These are phyloP conservation scores for Bubo blakistoni DNA, from an alignment of 2,113 vertebrate genomes.

Conservation along the genomic window DNA sequence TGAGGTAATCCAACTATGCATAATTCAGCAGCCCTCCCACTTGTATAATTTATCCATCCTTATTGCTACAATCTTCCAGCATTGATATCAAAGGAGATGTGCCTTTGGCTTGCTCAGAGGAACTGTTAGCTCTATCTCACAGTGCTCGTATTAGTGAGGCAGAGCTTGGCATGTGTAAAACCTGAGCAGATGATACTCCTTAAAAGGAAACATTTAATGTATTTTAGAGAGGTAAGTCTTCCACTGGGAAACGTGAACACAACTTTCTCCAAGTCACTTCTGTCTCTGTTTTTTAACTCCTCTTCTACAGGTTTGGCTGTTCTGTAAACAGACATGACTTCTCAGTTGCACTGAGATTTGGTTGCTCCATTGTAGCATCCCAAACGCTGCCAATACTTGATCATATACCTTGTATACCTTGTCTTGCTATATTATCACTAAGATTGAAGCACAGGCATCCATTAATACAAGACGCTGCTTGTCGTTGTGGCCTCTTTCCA, in stretches of 20 bases:
- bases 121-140: background rate
- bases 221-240: background rate
- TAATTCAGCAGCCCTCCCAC: background rate
- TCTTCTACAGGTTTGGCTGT: background rate
- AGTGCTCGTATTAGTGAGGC: background rate
- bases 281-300: background rate
- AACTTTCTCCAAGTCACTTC: background rate
- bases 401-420: background rate
- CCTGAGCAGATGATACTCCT: background rate
- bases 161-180: background rate
- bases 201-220: background rate
- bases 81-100: background rate
- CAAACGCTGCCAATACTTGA: background rate
- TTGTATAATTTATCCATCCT: background rate
- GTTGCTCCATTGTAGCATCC: background rate
- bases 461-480: background rate
- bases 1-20: background rate
- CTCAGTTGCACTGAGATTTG: accelerated
- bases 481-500: background rate
- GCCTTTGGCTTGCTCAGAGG: background rate
- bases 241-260: background rate
- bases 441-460: background rate
- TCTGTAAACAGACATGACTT: background rate
- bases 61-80: background rate
- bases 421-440: accelerated